Conservation (phyloP, 2,888 invertebrate species). For the Machimus rusticus region DNA sequence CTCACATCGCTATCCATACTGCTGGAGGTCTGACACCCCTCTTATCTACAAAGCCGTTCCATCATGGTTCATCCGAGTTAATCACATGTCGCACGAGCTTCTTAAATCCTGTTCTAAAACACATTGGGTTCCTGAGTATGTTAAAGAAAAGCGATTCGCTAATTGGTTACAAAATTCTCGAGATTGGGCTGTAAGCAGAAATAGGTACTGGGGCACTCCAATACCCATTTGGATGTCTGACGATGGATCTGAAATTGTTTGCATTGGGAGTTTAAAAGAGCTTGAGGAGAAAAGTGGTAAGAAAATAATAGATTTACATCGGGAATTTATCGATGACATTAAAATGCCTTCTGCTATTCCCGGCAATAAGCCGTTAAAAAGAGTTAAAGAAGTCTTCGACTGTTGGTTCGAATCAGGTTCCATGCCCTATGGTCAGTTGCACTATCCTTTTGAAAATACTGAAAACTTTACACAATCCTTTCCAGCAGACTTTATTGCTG, state of each 20-base stretch:
- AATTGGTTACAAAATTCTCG: slow-evolving; percentile 90
- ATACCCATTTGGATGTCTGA: slow-evolving; percentile 94
- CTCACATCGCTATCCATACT: slow-evolving; percentile 95
- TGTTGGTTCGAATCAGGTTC: slow-evolving; percentile 99
- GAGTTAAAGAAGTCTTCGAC: slow-evolving; percentile 93
- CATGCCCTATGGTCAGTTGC: slow-evolving; percentile 94
- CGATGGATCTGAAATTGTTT: slow-evolving; percentile 87
- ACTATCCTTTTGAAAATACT: slow-evolving; percentile 78
- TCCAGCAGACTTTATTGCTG: slow-evolving; percentile 90
- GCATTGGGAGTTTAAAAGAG: slow-evolving; percentile 89
- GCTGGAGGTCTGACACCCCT: slow-evolving; percentile 97
- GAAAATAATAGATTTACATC: slow-evolving; percentile 85
- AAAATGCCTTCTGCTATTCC: slow-evolving; percentile 84
- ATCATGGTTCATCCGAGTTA: slow-evolving; percentile 95
- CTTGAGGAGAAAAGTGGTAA: slow-evolving; percentile 79
- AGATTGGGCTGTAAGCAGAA: slow-evolving; percentile 95
- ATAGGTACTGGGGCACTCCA: slow-evolving; percentile 97
- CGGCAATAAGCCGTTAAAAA: slow-evolving; percentile 82
- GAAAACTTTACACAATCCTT: slow-evolving; percentile 55
- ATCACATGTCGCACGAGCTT: slow-evolving; percentile 80
- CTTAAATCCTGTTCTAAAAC: slow-evolving; percentile 79
- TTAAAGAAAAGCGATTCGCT: slow-evolving; percentile 94
- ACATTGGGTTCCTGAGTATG: slow-evolving; percentile 96
- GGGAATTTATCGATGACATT: slow-evolving; percentile 88
- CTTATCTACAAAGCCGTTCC: slow-evolving; percentile 96